A percentile compares a stretch with the other conserved stretches of the same genome.
Conservation (phyloP, 1,140 invertebrate genomes). For the Vanessa tameamea region DNA sequence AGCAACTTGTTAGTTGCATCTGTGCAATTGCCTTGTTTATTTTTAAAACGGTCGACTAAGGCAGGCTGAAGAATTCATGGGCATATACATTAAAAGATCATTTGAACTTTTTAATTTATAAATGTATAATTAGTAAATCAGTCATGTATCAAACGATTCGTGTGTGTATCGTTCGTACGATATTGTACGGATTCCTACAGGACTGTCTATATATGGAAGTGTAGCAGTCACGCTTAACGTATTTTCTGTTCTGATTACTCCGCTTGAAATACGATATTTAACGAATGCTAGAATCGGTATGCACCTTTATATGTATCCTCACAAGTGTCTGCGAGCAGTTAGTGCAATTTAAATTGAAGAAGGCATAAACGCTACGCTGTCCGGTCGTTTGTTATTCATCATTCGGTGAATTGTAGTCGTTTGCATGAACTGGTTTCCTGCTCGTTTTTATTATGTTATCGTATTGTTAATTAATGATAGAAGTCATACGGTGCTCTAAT, state of each 20-base stretch:
- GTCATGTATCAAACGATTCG: neutral
- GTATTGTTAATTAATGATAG: constrained; percentile 5
- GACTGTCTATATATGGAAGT: constrained; percentile 21
- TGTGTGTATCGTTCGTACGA: neutral
- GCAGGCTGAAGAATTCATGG: constrained; percentile 20
- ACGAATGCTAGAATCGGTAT: constrained; percentile 9
- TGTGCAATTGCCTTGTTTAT: constrained; percentile 71
- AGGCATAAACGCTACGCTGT: constrained; percentile 53
- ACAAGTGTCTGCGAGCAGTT: constrained; percentile 44
- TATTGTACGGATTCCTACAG: constrained; percentile 20
- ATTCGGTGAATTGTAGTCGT: constrained; percentile 52
- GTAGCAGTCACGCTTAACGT: constrained; percentile 21
- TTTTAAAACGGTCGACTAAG: constrained; percentile 58
- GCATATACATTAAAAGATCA: constrained; percentile 23
- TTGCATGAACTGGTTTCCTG: constrained; percentile 50
- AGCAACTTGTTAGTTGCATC: constrained; percentile 49
- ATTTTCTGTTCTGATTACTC: constrained; percentile 36
- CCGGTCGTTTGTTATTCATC: constrained; percentile 64
- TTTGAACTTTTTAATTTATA: constrained; percentile 1
- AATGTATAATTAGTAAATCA: neutral
- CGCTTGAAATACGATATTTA: constrained; percentile 33
- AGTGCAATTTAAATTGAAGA: constrained; percentile 65
- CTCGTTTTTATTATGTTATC: constrained; percentile 35
- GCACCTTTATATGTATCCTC: constrained; percentile 32
- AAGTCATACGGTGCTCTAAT: neutral